Evolutionary conservation across 2,113 vertebrate genomes (phyloP).

Genomic region (Andinoacara biseriatus): DNA sequence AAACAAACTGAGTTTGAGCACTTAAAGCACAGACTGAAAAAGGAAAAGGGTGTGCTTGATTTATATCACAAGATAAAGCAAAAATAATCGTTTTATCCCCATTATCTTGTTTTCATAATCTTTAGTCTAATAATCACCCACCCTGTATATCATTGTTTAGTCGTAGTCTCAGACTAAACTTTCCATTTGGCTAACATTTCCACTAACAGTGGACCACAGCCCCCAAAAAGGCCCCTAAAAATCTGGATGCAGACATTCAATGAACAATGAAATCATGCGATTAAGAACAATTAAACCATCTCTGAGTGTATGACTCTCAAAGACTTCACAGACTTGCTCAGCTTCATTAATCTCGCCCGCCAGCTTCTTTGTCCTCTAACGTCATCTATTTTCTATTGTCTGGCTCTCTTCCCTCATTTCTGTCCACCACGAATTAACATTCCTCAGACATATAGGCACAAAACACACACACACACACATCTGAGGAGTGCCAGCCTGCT

Average conservation of each 20-base stretch:
- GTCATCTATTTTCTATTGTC: slow-evolving; percentile 49
- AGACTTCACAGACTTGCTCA: slow-evolving; percentile 23
- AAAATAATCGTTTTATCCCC: neutral
- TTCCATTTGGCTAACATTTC: neutral
- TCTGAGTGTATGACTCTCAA: slow-evolving; percentile 22
- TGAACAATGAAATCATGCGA: neutral
- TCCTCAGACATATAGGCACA: slow-evolving; percentile 27
- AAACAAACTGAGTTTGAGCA: neutral
- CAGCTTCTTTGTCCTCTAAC: slow-evolving; percentile 24
- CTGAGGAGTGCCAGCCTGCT: slow-evolving; percentile 3
- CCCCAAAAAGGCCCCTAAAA: neutral
- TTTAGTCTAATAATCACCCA: neutral
- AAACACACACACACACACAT: neutral
- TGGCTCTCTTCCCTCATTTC: slow-evolving; percentile 28
- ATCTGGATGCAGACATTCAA: slow-evolving; percentile 10
- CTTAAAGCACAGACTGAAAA: neutral
- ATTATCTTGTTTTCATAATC: slow-evolving; percentile 2
- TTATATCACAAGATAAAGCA: neutral
- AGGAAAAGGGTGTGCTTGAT: neutral
- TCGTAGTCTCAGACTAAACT: neutral
- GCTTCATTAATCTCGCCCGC: slow-evolving; percentile 36
- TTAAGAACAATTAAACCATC: slow-evolving; percentile 17
- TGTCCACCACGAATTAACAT: slow-evolving; percentile 39
- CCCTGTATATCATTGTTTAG: neutral
- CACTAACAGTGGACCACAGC: neutral